Conservation (phyloP, 2,888 invertebrate species). For the Clepsis dumicolana region DNA sequence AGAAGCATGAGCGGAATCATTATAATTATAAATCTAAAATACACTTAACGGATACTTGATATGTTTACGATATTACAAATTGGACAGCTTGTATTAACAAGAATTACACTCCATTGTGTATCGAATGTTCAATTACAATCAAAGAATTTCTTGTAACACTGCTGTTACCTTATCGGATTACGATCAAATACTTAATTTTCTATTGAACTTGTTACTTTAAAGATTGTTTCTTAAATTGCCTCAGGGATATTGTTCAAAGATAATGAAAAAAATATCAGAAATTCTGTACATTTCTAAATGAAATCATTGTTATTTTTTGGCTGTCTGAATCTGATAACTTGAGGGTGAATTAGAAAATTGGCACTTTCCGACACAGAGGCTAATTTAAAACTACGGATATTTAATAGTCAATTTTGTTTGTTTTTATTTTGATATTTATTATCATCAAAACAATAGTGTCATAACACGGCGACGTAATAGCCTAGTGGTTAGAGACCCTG, state of each 20-base stretch:
- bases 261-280: not conserved
- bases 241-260: slow-evolving; percentile 21
- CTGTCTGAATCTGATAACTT: not conserved
- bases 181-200: slow-evolving; percentile 27
- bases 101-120: slow-evolving; percentile 11
- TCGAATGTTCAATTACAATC: slow-evolving; percentile 28
- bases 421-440: no score
- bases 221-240: slow-evolving; percentile 21
- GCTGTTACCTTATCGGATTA: slow-evolving; percentile 23
- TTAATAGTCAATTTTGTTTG: not conserved
- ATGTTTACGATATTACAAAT: slow-evolving; percentile 6
- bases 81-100: slow-evolving; percentile 9
- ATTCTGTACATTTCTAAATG: not conserved
- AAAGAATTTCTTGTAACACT: slow-evolving; percentile 21
- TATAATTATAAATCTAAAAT: no score
- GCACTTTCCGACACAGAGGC: no score
- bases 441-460: no score
- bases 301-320: not conserved
- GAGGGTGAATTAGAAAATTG: not conserved
- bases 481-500: no score
- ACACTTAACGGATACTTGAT: no score
- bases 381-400: no score
- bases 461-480: no score
- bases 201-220: slow-evolving; percentile 17
- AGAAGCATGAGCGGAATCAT: no score